Percentiles rank a stretch among this genome's conserved stretches.
Conservation (phyloP, 2,888 invertebrate species). For the Macrophya annulata region DNA sequence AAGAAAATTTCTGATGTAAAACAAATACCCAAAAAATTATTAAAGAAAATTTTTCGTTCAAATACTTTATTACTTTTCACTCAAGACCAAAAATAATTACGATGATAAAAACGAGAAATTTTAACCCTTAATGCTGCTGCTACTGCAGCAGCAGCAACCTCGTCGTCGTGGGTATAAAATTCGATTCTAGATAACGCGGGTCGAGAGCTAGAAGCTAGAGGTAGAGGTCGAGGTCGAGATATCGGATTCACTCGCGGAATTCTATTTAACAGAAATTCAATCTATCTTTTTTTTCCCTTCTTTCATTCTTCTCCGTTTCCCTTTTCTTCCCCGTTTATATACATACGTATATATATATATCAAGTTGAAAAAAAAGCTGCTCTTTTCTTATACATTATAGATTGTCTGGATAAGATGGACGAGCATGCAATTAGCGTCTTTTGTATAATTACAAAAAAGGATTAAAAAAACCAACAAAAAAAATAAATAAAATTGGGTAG, state of each 20-base stretch:
- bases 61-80: not conserved
- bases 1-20: not conserved
- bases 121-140: not conserved
- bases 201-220: not conserved
- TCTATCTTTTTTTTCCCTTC: not conserved
- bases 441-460: not conserved
- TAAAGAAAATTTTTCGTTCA: not conserved
- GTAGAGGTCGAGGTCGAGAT: not conserved
- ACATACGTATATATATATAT: not conserved
- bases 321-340: not conserved
- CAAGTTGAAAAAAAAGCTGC: not conserved
- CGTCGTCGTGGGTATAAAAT: conserved; percentile 20
- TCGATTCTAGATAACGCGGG: conserved; percentile 19
- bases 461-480: not conserved
- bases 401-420: not conserved
- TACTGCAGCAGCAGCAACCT: not conserved
- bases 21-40: not conserved
- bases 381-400: not conserved
- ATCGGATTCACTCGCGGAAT: conserved; percentile 34
- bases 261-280: conserved; percentile 33
- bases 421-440: not conserved
- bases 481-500: not conserved
- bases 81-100: not conserved
- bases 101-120: not conserved
- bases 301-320: not conserved